Percentiles rank a stretch among this genome's conserved stretches.
These are phyloP conservation scores for Ceratina japonica DNA, from an alignment of 1,140 invertebrate genomes.

Conservation along the genomic window DNA sequence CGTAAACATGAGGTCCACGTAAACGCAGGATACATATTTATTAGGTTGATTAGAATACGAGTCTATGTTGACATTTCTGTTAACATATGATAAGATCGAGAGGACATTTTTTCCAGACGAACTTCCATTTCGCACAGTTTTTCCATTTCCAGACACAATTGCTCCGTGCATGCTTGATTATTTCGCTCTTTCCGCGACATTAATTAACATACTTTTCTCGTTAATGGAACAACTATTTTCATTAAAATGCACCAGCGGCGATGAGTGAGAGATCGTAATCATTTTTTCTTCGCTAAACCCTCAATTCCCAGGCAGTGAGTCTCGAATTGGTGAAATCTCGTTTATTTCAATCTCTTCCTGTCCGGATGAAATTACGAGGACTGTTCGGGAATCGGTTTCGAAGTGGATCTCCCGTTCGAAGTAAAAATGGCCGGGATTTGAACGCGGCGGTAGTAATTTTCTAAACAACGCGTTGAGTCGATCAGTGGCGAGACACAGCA, in stretches of 20 bases:
- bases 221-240: not conserved
- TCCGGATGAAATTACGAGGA: too few species aligned
- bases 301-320: not conserved
- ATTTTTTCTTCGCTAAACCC: not conserved
- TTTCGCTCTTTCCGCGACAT: not conserved
- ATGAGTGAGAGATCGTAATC: not conserved
- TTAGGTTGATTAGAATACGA: not conserved
- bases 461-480: not conserved
- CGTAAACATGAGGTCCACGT: too few species aligned
- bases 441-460: not conserved
- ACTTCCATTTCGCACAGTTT: not conserved
- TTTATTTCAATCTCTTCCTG: too few species aligned
- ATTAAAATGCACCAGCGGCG: not conserved
- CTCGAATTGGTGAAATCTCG: not conserved
- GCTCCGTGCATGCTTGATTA: not conserved
- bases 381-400: too few species aligned
- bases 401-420: not conserved
- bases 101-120: not conserved
- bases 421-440: too few species aligned
- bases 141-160: not conserved
- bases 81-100: not conserved
- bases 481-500: conserved; percentile 20
- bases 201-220: not conserved
- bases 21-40: not conserved
- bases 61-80: not conserved